Conservation (phyloP, 2,113 vertebrate genomes). For the Etheostoma cragini region DNA sequence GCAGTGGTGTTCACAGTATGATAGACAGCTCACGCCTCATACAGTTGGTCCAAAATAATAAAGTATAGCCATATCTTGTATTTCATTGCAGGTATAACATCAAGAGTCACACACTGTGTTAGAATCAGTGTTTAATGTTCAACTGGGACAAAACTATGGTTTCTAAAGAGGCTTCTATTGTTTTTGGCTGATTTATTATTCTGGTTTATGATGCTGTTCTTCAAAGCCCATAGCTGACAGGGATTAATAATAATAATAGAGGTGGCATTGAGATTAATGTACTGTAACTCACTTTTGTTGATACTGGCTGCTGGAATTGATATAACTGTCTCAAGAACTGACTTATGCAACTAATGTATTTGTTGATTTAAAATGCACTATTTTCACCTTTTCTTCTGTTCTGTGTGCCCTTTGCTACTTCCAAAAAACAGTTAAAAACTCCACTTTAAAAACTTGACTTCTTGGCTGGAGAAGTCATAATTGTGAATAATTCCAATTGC, state of each 20-base stretch:
- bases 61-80: background rate
- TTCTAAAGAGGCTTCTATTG: background rate
- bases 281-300: conserved; percentile 1
- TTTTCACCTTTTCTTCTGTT: background rate
- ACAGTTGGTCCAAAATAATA: background rate
- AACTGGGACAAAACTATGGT: conserved; percentile 1
- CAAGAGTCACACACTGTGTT: background rate
- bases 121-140: background rate
- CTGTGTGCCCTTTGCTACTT: background rate
- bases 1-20: background rate
- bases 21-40: background rate
- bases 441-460: background rate
- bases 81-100: background rate
- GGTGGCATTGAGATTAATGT: background rate
- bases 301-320: background rate
- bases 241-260: background rate
- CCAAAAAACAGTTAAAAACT: background rate
- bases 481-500: conserved; percentile 10
- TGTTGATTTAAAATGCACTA: background rate
- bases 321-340: background rate
- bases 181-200: conserved; percentile 2
- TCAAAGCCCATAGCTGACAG: background rate
- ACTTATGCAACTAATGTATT: background rate
- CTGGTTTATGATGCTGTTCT: background rate
- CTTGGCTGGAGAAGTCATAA: background rate